Base-by-base conservation (phyloP, 1,140 invertebrate species). In the Sinonovacula constricta region DNA sequence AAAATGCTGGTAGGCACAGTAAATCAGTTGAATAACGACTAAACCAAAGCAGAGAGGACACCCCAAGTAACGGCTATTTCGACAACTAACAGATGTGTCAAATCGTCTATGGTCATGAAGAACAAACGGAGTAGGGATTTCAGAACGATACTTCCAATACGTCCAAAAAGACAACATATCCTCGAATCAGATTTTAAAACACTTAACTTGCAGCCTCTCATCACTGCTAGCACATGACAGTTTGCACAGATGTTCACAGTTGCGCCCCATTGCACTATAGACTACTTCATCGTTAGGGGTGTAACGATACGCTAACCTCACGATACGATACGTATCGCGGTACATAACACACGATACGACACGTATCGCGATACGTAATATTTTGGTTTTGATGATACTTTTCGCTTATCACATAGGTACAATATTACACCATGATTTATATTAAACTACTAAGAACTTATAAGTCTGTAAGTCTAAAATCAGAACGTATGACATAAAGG, bases 221-320 rank as follows among this genome's bases (percentile, higher is more conserved):
- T 72, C 57, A 31, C 30, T 49, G 14, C 69, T 39, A 31, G 51
- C 57, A 60, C 56, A 31, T 4, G 56, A 72, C 33, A 51, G 62
- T 12, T 60, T 72, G 30, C 69, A 72, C 34, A 72, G 51, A 62
- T 60, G 57, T 62, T 72, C 69, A 72, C 69, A 72, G 26, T 45
- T 45, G 39, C 18, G 39, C 7, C 18, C 7, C 7, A 18, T 10
- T 18, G 7, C 7, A 15, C 18, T 57, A 14, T 72, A 70, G 34
- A 36, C 31, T 7, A 30, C 34, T 15, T 45, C 3, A 49, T 49
- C 24, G 22, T n/a, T n/a, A n/a, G n/a, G n/a, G n/a, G n/a, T n/a
- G n/a, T n/a, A n/a, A n/a, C n/a, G n/a, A n/a, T n/a, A n/a, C n/a
- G n/a, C n/a, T n/a, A n/a, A n/a, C n/a, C n/a, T n/a, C n/a, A n/a